These are phyloP conservation scores for Dreissena polymorpha DNA, from an alignment of 1,140 invertebrate species.

Conservation along the genomic window DNA sequence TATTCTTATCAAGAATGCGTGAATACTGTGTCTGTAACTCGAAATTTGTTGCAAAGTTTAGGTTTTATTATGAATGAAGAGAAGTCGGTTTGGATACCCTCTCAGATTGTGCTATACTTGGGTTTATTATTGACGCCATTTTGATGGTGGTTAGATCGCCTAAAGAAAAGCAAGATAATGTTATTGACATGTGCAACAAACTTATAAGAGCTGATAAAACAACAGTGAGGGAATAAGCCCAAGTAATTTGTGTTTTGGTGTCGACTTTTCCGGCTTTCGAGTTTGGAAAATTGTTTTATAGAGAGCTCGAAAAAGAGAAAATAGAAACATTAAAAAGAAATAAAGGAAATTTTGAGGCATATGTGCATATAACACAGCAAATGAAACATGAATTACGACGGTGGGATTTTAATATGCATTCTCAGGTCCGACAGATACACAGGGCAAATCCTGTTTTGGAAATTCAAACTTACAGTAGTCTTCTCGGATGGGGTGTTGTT, in stretches of 20 bases:
- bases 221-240: neutral
- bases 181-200: conserved; percentile 23
- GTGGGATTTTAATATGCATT: conserved; percentile 12
- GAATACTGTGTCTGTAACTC: conserved; percentile 25
- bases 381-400: conserved; percentile 21
- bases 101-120: conserved; percentile 31
- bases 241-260: conserved; percentile 6
- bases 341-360: conserved; percentile 14
- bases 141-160: conserved; percentile 40
- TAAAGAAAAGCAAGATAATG: conserved; percentile 24
- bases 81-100: conserved; percentile 49
- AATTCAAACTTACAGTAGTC: conserved; percentile 22
- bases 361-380: conserved; percentile 6
- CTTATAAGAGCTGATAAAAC: neutral
- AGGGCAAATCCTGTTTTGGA: neutral
- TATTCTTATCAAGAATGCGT: neutral
- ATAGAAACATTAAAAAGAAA: conserved; percentile 10
- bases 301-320: conserved; percentile 22
- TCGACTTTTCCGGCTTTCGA: conserved; percentile 32
- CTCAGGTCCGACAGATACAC: conserved; percentile 3
- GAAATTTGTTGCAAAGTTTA: neutral
- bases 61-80: conserved; percentile 49
- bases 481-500: conserved; percentile 5
- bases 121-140: conserved; percentile 45
- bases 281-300: conserved; percentile 25